Evolutionary conservation across 2,797 vertebrate genomes (phyloP), one percentile per base, ranked within the genome.

Genomic region (Aphelocoma californica): DNA sequence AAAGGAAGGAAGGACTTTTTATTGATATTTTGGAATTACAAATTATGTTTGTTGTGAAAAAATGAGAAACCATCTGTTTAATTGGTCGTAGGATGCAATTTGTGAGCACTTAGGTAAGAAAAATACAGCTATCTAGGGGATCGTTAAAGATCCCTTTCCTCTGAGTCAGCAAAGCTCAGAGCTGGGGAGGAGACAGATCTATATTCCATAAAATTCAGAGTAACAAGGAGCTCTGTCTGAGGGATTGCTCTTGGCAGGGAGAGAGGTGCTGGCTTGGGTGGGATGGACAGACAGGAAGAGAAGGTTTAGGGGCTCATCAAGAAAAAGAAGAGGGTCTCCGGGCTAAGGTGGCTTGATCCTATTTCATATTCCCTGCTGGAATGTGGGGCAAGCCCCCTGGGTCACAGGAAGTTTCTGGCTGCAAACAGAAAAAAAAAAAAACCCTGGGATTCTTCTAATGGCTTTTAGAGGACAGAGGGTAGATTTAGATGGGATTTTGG

Each of bases 21-120:
- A 95, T 91, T 92, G 97, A 93, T 86, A 56, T 87, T 83, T 93
- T 15, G 9, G 92, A 96, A 95, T 95, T 96, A 93, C 81, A 92
- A 94, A 95, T 95, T 74, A 91, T 32, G 34, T 97, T 96, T 94
- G 92, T 92, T 81, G 77, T 25, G 62, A 69, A 84, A 86, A 94
- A 95, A 93, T 23, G 72, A 94, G 88, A 91, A 94, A 77, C 65
- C 2, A 11, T 77, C 93, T 92, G 82, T 88, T 95, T 97, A 97
- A 96, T 97, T 95, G 95, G 90, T 95, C 85, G 20, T 88, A 91
- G 85, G 88, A 50, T 96, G 94, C 93, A 95, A 96, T 96, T 95
- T 96, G 94, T 87, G 94, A 81, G 88, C 93, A 90, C 79, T 95
- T 96, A 94, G 75, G 81, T 92, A 95, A 64, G 87, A 92, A 94